A percentile compares a stretch with the other conserved stretches of the same genome.
phyloP scores from a whole-genome alignment of 2,888 invertebrate species.

The Argyresthia albistria region DNA sequence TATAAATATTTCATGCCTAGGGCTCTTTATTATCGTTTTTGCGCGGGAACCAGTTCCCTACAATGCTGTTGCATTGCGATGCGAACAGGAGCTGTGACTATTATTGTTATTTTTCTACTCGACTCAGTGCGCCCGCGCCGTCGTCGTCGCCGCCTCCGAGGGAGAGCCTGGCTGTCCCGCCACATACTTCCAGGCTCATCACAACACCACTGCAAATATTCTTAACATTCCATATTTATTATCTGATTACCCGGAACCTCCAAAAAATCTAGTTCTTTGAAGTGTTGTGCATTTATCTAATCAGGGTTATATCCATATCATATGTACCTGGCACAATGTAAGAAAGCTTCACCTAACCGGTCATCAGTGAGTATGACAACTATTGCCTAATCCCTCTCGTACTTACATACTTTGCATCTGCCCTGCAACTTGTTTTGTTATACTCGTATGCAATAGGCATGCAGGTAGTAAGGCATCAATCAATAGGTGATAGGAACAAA shows the following conservation, averaged over 20 bases:
- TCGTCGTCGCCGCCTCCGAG: background rate
- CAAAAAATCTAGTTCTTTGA: background rate
- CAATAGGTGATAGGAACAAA: constrained; percentile 11
- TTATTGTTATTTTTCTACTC: constrained; percentile 12
- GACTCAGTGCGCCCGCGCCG: constrained; percentile 6
- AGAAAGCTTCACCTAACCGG: too few species aligned
- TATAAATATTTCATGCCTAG: constrained; percentile 66
- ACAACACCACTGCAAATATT: background rate
- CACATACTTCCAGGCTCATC: too few species aligned
- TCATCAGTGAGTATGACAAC: background rate
- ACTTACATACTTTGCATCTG: background rate
- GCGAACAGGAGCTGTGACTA: constrained; percentile 29
- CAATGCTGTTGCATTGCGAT: constrained; percentile 40
- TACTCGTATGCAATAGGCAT: background rate
- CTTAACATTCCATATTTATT: background rate
- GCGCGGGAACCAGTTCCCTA: constrained; percentile 51
- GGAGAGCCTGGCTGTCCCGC: too few species aligned
- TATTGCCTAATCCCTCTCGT: too few species aligned
- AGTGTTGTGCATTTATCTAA: background rate
- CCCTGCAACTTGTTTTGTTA: background rate
- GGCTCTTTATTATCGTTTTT: constrained; percentile 58
- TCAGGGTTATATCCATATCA: background rate
- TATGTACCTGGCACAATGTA: too few species aligned
- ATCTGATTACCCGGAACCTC: background rate
- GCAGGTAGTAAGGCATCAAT: background rate